Conservation (phyloP, 2,888 invertebrate species). For the Dryobota labecula region DNA sequence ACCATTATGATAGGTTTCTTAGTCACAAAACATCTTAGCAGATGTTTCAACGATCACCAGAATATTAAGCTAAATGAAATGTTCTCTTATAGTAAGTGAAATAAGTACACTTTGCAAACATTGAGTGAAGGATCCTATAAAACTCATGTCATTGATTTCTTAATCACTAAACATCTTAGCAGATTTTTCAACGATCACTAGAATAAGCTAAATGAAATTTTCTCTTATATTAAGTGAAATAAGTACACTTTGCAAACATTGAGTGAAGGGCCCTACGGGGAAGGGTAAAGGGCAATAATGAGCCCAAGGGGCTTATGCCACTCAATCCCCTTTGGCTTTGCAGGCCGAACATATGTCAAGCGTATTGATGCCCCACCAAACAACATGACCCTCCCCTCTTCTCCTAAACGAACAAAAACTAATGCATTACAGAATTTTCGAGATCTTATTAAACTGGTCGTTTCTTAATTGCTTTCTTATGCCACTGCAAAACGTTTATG, state of each 20-base stretch:
- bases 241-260: conserved; percentile 83
- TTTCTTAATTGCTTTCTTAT: conserved; percentile 84
- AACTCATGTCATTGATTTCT: background rate
- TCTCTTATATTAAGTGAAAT: conserved; percentile 77
- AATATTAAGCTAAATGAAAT: conserved; percentile 53
- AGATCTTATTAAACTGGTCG: conserved; percentile 74
- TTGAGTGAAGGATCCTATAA: conserved; percentile 76
- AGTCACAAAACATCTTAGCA: conserved; percentile 3
- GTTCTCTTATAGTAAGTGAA: conserved; percentile 76
- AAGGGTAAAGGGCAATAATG: conserved; percentile 86
- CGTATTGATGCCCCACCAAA: conserved; percentile 72
- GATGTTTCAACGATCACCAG: conserved; percentile 20
- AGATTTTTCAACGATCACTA: conserved; percentile 14
- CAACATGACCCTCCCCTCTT: conserved; percentile 63
- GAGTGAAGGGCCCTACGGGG: conserved; percentile 76
- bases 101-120: conserved; percentile 84
- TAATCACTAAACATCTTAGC: conserved; percentile 2
- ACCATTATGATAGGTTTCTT: no score
- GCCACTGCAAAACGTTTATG: conserved; percentile 65
- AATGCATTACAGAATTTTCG: conserved; percentile 53
- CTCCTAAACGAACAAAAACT: conserved; percentile 49
- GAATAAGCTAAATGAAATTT: conserved; percentile 59
- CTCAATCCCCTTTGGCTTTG: conserved; percentile 84
- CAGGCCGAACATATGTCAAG: conserved; percentile 86
- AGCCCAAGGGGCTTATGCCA: conserved; percentile 87